Evolutionary conservation across 1,140 invertebrate species (phyloP).

Genomic region (Drosophila murphyi): DNA sequence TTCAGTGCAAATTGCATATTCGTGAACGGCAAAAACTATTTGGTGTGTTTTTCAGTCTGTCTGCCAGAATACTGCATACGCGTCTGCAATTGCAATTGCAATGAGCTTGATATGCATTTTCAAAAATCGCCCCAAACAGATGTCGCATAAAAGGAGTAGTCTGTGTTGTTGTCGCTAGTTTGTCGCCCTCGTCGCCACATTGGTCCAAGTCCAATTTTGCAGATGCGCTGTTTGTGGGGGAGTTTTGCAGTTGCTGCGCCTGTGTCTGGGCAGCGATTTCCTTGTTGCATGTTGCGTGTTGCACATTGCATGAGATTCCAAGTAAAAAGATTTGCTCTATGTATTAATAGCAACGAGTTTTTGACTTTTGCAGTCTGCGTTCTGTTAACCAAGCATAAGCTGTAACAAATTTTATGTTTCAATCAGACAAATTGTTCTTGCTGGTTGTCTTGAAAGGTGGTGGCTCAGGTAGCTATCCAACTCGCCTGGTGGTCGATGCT

Average conservation of each 20-base stretch:
- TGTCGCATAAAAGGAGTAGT: slow-evolving; percentile 48
- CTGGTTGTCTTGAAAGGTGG: not conserved
- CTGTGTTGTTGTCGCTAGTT: slow-evolving; percentile 25
- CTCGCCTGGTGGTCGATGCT: slow-evolving; percentile 63
- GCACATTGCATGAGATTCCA: slow-evolving; percentile 77
- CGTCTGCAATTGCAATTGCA: slow-evolving; percentile 75
- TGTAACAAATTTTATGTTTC: slow-evolving; percentile 62
- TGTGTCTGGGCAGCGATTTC: slow-evolving; percentile 50
- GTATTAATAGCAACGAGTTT: slow-evolving; percentile 39
- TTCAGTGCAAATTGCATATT: slow-evolving; percentile 51
- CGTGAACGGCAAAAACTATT: slow-evolving; percentile 46
- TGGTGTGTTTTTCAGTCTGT: slow-evolving; percentile 28
- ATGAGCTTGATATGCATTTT: slow-evolving; percentile 80
- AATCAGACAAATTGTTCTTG: slow-evolving; percentile 54
- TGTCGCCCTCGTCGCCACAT: slow-evolving; percentile 52
- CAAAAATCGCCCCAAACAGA: slow-evolving; percentile 69
- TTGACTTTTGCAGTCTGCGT: slow-evolving; percentile 14
- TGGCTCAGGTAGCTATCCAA: slow-evolving; percentile 13
- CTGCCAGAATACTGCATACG: slow-evolving; percentile 55
- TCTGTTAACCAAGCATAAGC: slow-evolving; percentile 48
- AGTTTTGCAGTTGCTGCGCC: slow-evolving; percentile 38
- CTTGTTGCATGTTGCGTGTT: slow-evolving; percentile 67
- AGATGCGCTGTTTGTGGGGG: slow-evolving; percentile 52
- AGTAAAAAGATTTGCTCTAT: slow-evolving; percentile 51
- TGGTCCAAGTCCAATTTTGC: slow-evolving; percentile 48